A percentile compares a stretch with the other conserved stretches of the same genome.
phyloP scores from a whole-genome alignment of 2,888 invertebrate genomes.

The Drosophila tripunctata region DNA sequence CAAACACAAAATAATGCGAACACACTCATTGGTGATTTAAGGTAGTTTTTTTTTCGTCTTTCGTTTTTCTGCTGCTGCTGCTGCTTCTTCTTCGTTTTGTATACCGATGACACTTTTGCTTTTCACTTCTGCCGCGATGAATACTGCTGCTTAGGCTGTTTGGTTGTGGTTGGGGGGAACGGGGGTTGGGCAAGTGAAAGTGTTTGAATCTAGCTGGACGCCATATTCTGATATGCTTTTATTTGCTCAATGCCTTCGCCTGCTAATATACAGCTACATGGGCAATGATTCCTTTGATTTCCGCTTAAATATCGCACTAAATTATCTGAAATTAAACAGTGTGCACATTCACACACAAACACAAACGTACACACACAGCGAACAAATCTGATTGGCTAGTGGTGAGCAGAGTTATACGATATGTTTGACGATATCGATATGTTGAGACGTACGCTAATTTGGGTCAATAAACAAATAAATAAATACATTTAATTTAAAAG shows the following conservation, averaged over 20 bases:
- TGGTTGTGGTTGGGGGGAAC: too few species aligned
- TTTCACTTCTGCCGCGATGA: slow-evolving; percentile 32
- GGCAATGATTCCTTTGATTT: slow-evolving; percentile 3
- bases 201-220: slow-evolving; percentile 30
- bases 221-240: slow-evolving; percentile 30
- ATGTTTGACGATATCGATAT: slow-evolving; percentile 42
- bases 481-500: slow-evolving; percentile 3
- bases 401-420: slow-evolving; percentile 37
- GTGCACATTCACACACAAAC: slow-evolving; percentile 14
- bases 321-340: slow-evolving; percentile 32
- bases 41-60: background rate
- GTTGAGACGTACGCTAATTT: slow-evolving; percentile 23
- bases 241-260: slow-evolving; percentile 12
- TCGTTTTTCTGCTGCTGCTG: background rate
- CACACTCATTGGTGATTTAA: slow-evolving; percentile 28
- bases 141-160: slow-evolving; percentile 22
- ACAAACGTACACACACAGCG: slow-evolving; percentile 1
- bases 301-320: slow-evolving; percentile 15
- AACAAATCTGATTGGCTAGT: slow-evolving; percentile 25
- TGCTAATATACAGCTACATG: slow-evolving; percentile 8
- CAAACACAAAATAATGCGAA: slow-evolving; percentile 18
- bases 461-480: background rate
- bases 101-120: slow-evolving; percentile 40
- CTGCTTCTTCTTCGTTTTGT: slow-evolving; percentile 8
- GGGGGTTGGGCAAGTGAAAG: slow-evolving; percentile 53